Conservation (phyloP, 2,888 invertebrate species). For the Galerucella nymphaeae region DNA sequence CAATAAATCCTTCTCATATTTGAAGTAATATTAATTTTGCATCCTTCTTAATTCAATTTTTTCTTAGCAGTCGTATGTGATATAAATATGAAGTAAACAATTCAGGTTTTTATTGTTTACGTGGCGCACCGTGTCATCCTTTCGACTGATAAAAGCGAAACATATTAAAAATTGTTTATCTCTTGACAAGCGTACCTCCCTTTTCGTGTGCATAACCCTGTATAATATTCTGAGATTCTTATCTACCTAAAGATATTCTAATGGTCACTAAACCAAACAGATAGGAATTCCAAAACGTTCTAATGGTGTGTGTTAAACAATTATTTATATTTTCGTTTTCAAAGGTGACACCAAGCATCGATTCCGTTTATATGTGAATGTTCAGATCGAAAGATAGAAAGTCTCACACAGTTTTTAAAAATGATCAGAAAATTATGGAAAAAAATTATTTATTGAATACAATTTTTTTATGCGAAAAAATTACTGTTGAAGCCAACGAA, state of each 20-base stretch:
- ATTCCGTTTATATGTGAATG: slow-evolving; percentile 1
- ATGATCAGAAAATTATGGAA: not conserved
- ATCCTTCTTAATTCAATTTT: too few species aligned
- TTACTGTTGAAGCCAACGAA: too few species aligned
- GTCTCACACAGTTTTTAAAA: not conserved
- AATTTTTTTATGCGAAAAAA: too few species aligned
- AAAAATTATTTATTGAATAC: too few species aligned
- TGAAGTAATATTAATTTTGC: too few species aligned
- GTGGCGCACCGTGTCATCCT: too few species aligned
- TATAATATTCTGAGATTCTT: slow-evolving; percentile 33
- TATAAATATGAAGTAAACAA: too few species aligned
- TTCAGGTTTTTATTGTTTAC: too few species aligned
- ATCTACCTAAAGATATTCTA: slow-evolving; percentile 32
- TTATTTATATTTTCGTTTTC: slow-evolving; percentile 32
- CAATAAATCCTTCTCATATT: too few species aligned
- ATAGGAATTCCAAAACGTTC: slow-evolving; percentile 32
- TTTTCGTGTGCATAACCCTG: slow-evolving; percentile 23
- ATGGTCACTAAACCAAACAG: slow-evolving; percentile 36
- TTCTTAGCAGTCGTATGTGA: too few species aligned
- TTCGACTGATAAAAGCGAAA: not conserved
- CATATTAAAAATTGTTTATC: slow-evolving; percentile 6
- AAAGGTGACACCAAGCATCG: slow-evolving; percentile 18
- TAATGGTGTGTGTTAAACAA: slow-evolving; percentile 34
- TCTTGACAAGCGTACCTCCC: slow-evolving; percentile 4
- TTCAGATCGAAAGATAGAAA: slow-evolving; percentile 13